These are phyloP conservation scores for Henricia sp. DNA, from an alignment of 53 echinoderm and acorn worm species.

Conservation along the genomic window DNA sequence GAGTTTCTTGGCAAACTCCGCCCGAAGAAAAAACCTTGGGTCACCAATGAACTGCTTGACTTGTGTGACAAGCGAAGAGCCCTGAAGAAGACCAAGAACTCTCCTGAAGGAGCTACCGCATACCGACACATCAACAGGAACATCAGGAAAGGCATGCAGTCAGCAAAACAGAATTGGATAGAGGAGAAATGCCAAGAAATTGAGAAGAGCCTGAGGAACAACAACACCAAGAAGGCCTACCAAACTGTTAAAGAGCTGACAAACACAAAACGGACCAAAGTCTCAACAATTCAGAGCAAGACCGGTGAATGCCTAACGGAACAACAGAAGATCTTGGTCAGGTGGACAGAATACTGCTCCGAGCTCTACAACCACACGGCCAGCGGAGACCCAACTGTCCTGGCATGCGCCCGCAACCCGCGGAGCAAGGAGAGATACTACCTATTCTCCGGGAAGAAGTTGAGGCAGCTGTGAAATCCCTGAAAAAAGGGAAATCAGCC, in stretches of 20 bases:
- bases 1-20: conserved; percentile 13
- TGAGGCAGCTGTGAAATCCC: conserved; percentile 12
- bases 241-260: neutral
- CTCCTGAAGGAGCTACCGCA: neutral
- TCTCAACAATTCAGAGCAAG: neutral
- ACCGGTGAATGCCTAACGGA: neutral
- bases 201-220: neutral
- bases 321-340: neutral
- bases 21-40: neutral
- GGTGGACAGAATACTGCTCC: neutral
- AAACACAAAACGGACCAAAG: neutral
- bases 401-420: neutral
- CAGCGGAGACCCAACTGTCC: neutral
- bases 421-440: neutral
- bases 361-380: conserved; percentile 9
- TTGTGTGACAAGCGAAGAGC: neutral
- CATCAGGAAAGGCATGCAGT: conserved; percentile 2
- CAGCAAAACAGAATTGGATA: conserved; percentile 18
- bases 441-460: neutral
- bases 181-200: neutral
- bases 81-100: neutral
- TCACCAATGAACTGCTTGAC: conserved; percentile 21
- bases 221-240: conserved; percentile 1
- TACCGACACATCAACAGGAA: neutral
- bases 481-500: too few relatives aligned